These are phyloP conservation scores for Galerucella pusilla DNA, from an alignment of 2,888 invertebrate genomes.

Conservation along the genomic window DNA sequence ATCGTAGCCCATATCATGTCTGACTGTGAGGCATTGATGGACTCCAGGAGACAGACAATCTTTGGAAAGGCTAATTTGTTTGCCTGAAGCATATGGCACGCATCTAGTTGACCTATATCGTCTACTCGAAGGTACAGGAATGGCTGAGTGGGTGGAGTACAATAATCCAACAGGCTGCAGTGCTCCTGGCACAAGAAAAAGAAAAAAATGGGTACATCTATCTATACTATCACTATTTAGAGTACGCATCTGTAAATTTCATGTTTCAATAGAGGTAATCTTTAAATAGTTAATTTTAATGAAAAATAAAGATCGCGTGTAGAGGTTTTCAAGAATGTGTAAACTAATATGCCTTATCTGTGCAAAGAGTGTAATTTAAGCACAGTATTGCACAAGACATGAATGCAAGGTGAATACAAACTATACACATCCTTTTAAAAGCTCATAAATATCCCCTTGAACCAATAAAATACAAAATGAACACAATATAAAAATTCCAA, in stretches of 20 bases:
- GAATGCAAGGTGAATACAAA: conserved; percentile 36
- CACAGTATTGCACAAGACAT: conserved; percentile 33
- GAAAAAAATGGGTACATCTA: neutral
- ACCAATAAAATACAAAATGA: conserved; percentile 51
- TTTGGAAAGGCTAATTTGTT: no score
- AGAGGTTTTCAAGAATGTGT: conserved; percentile 39
- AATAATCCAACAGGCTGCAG: no score
- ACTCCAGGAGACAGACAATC: no score
- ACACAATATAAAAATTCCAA: conserved; percentile 52
- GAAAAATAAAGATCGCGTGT: conserved; percentile 33
- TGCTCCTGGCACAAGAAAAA: no score
- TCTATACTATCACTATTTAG: neutral
- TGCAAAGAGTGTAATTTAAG: conserved; percentile 36
- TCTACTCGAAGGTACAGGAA: no score
- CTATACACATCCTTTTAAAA: conserved; percentile 43
- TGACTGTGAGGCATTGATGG: no score
- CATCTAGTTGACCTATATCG: no score
- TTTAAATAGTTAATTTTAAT: conserved; percentile 31
- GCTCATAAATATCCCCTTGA: conserved; percentile 46
- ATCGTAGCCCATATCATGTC: no score
- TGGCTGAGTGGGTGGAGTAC: no score
- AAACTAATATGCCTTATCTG: conserved; percentile 42
- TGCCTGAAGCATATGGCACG: no score
- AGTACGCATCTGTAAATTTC: conserved; percentile 4
- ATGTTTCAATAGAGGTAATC: conserved; percentile 11